Conservation (phyloP, 2,113 vertebrate genomes). For the Osmerus eperlanus region DNA sequence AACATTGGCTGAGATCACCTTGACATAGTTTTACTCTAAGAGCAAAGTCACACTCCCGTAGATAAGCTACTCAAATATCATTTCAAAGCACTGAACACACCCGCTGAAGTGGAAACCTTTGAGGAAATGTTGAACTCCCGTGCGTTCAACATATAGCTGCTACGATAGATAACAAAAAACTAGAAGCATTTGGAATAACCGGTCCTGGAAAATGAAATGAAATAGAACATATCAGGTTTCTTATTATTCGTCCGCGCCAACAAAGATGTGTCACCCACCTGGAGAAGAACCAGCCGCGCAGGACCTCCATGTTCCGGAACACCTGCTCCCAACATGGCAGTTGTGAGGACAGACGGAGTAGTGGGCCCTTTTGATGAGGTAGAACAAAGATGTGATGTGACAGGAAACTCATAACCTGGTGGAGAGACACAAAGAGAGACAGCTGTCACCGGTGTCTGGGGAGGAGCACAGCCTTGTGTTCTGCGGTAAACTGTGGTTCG, state of each 20-base stretch:
- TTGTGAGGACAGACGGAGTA: too few species aligned
- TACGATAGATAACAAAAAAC: too few species aligned
- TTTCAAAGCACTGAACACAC: slow-evolving; percentile 25
- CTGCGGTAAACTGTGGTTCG: not conserved
- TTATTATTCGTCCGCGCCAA: too few species aligned
- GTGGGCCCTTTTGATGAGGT: slow-evolving; percentile 10
- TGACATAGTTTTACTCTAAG: slow-evolving; percentile 28
- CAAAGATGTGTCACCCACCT: too few species aligned
- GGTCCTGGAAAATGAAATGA: too few species aligned
- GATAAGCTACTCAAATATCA: slow-evolving; percentile 44
- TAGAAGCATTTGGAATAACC: too few species aligned
- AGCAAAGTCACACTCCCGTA: slow-evolving; percentile 28
- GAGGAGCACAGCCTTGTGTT: not conserved
- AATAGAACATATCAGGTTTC: too few species aligned
- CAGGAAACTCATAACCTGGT: slow-evolving; percentile 37
- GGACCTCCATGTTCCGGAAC: slow-evolving; percentile 21
- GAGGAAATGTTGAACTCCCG: slow-evolving; percentile 25
- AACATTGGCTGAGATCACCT: slow-evolving; percentile 40
- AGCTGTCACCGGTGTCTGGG: slow-evolving; percentile 46
- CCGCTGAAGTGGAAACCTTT: slow-evolving; percentile 19
- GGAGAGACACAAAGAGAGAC: slow-evolving; percentile 46
- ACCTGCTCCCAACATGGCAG: slow-evolving; percentile 27
- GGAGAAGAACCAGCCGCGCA: slow-evolving; percentile 32
- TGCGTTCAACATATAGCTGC: slow-evolving; percentile 1
- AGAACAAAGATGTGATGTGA: slow-evolving; percentile 44